phyloP scores from a whole-genome alignment of 2,113 vertebrate genomes.

The Lophotis ruficrista region DNA sequence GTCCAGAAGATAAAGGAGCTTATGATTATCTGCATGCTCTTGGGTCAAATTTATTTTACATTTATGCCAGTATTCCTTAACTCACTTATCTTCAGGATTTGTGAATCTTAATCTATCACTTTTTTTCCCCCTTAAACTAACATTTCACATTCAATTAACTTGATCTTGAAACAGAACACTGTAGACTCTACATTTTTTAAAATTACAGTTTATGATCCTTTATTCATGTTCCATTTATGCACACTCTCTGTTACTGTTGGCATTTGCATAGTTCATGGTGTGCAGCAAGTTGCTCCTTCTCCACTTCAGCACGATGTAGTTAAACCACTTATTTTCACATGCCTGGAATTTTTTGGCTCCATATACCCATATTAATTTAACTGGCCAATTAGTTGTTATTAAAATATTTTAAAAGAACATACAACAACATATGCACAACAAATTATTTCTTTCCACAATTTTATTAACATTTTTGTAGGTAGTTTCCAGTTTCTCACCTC shows the following conservation, averaged over 20 bases:
- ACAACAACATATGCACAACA: constrained; percentile 65
- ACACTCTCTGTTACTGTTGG: constrained; percentile 36
- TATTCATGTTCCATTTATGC: constrained; percentile 6
- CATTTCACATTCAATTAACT: constrained; percentile 38
- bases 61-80: neutral
- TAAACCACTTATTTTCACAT: constrained; percentile 55
- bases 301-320: constrained; percentile 17
- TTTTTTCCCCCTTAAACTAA: neutral
- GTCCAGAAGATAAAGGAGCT: constrained; percentile 14
- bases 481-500: constrained; percentile 70
- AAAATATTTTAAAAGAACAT: constrained; percentile 71
- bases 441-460: constrained; percentile 71
- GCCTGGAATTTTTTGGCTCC: constrained; percentile 53
- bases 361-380: constrained; percentile 56
- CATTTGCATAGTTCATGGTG: constrained; percentile 3
- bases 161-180: constrained; percentile 29
- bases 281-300: constrained; percentile 42
- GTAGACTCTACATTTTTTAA: neutral
- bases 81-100: constrained; percentile 16
- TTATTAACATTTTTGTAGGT: constrained; percentile 67
- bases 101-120: neutral
- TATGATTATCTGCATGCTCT: constrained; percentile 6
- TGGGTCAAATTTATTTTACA: constrained; percentile 14
- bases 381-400: constrained; percentile 66
- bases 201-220: constrained; percentile 34